Conservation (phyloP, 2,797 vertebrate species). For the Sebastiscus albofasciatus region DNA sequence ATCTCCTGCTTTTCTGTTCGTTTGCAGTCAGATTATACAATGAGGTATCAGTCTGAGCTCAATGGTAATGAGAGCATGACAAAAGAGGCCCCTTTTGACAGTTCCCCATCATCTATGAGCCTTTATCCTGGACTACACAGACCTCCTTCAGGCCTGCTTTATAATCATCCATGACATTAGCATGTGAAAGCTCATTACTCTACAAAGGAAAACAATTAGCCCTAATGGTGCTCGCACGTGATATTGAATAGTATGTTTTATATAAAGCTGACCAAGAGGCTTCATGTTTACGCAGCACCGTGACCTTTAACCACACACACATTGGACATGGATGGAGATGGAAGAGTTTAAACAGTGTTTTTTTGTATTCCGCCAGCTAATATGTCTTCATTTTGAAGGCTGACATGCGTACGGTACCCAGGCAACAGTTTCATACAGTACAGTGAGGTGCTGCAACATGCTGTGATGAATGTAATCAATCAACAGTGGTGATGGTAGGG, state of each 20-base stretch:
- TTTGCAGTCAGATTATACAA: constrained; percentile 22
- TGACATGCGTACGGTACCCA: constrained; percentile 11
- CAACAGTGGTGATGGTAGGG: constrained; percentile 25
- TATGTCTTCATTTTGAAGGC: constrained; percentile 63
- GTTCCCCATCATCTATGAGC: constrained; percentile 14
- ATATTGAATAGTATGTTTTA: constrained; percentile 18
- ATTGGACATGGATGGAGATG: constrained; percentile 8
- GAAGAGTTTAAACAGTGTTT: constrained; percentile 5
- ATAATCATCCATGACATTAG: constrained; percentile 18
- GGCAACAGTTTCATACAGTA: constrained; percentile 30
- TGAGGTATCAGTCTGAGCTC: neutral
- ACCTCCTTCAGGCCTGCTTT: constrained; percentile 1
- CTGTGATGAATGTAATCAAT: constrained; percentile 64
- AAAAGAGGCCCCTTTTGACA: constrained; percentile 17
- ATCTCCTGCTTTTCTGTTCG: constrained; percentile 25
- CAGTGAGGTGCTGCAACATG: constrained; percentile 26
- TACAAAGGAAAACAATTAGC: constrained; percentile 20
- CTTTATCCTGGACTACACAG: constrained; percentile 2
- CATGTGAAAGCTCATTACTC: constrained; percentile 32
- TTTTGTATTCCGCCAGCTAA: constrained; percentile 14
- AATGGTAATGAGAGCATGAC: constrained; percentile 27
- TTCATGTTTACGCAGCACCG: neutral
- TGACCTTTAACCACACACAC: constrained; percentile 8
- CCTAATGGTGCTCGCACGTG: neutral
- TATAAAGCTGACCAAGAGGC: neutral